Base-by-base conservation (phyloP, 2,113 vertebrate species). In the Asarcornis scutulata region DNA sequence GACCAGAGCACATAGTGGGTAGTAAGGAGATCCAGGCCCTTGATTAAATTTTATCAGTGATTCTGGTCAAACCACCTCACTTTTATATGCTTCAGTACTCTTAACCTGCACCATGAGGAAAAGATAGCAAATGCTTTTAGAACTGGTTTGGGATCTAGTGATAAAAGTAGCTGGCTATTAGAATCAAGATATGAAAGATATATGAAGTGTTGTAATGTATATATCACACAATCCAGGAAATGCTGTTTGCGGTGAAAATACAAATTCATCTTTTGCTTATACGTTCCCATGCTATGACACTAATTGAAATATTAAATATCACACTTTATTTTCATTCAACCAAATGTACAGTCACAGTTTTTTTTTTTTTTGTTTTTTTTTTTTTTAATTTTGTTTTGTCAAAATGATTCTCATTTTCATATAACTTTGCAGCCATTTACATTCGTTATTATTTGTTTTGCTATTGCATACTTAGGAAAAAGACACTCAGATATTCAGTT, bases 361-460 rank as follows among this genome's bases (percentile, higher is more conserved):
- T 25, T 52, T 52, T 25, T 52, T 25, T 12, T 94, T 8, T 40
- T 9, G 4, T 40, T 40, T 40, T 40, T 40, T 13, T 40, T 13
- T 40, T 86, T 50, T 52, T 26, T 52, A 25, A 7, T 52, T 52
- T 26, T 26, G 23, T 94, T 77, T 55, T 8, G 14, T 75, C 31
- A 85, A 89, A 89, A 76, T 75, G 81, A 76, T 85, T 82, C 21
- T 12, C 6, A 52, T 93, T 85, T 88, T 32, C 13, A 29, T 81
- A 76, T 56, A 91, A 8, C 23, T 88, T 93, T 87, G 9, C 25
- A 50, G 56, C 22, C 26, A 40, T 1, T 74, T 66, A 31, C 6
- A 14, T 62, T 92, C 52, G 32, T 91, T 69, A 68, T 93, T 76
- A 75, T 88, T 93, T 88, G 11, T 31, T 88, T 86, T 88, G 40